Evolutionary conservation across 1,140 invertebrate species (phyloP), one percentile per base, ranked within the genome.

Genomic region (Drosophila orosa): DNA sequence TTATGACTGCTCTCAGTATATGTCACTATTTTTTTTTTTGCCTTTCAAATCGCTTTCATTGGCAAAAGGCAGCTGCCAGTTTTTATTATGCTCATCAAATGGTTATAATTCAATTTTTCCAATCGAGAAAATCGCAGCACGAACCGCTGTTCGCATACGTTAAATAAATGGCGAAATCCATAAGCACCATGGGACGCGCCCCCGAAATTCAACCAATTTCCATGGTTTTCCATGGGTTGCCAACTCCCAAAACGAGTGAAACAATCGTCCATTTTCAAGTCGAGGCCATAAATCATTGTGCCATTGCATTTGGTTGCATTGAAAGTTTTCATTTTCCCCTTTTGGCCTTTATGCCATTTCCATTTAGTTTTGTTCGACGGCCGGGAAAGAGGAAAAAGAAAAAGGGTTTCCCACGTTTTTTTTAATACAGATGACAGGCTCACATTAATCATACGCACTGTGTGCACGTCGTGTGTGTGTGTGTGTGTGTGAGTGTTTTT

Each of bases 71-170:
- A 71, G 65, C 54, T 75, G 74, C 63, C 65, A 74, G 74, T 75
- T 86, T 85, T 86, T 78, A 81, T 86, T 86, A 68, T 68, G 71
- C 71, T 79, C 83, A 87, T 87, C 83, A 87, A 87, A 87, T 83
- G 76, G 61, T 66, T 87, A 87, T 87, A 87, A 87, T 87, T 87
- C 79, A 87, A 87, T 87, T 83, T 89, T 87, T 77, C 72, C 83
- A 87, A 83, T 87, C 66, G 72, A 60, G 72, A 35, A 77, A 87
- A 87, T 86, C 75, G 69, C 71, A 52, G 78, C 67, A 67, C 60
- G 73, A 66, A 59, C 74, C 73, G 62, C 47, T 67, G 65, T 79
- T 71, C 75, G 79, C 72, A 82, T 87, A 83, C 79, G 84, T 89
- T 83, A 73, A 87, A 89, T 78, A 83, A 87, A 87, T 87, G 83